phyloP scores from a whole-genome alignment of 1,140 invertebrate species.

The Drosophila subpulchrella region DNA sequence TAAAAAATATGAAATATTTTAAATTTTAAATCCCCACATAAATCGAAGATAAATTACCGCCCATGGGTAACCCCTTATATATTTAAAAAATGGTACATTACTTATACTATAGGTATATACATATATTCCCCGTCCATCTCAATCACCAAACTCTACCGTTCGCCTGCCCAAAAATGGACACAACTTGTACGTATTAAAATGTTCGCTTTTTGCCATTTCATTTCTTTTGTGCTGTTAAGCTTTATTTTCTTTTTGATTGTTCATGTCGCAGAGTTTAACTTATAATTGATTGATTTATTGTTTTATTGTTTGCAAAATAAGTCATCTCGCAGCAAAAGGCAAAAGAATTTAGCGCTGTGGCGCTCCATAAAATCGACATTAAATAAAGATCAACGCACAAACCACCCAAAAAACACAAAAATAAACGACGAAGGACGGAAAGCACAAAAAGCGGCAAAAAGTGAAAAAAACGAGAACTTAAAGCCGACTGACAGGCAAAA shows the following conservation, averaged over 20 bases:
- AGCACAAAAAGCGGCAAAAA: background rate
- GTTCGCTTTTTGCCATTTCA: constrained; percentile 16
- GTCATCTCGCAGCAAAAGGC: constrained; percentile 38
- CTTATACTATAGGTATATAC: constrained; percentile 4
- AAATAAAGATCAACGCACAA: constrained; percentile 40
- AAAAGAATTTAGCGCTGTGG: constrained; percentile 48
- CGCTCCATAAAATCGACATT: constrained; percentile 46
- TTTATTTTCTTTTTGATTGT: constrained; percentile 20
- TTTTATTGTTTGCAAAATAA: constrained; percentile 83
- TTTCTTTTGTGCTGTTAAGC: constrained; percentile 19
- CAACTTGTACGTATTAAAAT: constrained; percentile 44
- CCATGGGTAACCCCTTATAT: too few relatives aligned
- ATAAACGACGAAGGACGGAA: background rate
- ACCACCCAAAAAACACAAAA: constrained; percentile 25
- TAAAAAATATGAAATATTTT: too few relatives aligned
- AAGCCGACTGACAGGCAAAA: constrained; percentile 5
- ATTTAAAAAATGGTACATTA: background rate
- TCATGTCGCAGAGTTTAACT: constrained; percentile 58
- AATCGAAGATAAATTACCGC: too few relatives aligned
- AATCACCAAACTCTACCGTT: constrained; percentile 23
- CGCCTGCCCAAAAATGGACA: constrained; percentile 38
- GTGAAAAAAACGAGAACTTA: background rate
- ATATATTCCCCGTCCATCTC: constrained; percentile 6
- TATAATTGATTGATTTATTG: constrained; percentile 83
- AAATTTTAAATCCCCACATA: too few relatives aligned